Evolutionary conservation across 2,113 vertebrate genomes (phyloP), one percentile per base, ranked within the genome.

Genomic region (Passerina amoena): DNA sequence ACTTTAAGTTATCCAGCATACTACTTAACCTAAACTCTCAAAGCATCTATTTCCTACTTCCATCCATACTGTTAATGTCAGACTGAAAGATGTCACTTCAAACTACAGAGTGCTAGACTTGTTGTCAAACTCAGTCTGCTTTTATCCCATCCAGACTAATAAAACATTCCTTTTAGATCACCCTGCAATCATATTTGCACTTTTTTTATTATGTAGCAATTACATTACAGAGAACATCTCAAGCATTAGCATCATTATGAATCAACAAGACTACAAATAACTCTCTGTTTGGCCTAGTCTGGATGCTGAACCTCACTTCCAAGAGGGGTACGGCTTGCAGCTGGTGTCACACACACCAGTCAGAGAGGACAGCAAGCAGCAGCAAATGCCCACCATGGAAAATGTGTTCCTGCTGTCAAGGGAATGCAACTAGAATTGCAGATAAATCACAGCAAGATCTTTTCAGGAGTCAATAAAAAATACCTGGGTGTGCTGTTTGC

Each of bases 261-360:
- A 71, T 40, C 60, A 72, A 15, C 11, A 71, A 35, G 50, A 35
- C 13, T 35, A 37, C 42, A 65, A 40, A 24, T 25, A 80, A 27
- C 3, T 3, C 1, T 3, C 4, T 4, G 5, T 45, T 69, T 72
- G 19, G 17, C 37, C 12, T n/a, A 13, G 12, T n/a, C 31, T 57
- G 10, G 11, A 11, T 73, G 19, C 45, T 86, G 22, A n/a, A 71
- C 23, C 12, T 71, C 56, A 50, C 11, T 11, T 45, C 33, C 50
- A 18, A 25, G 11, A 17, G 4, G 3, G 16, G 4, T 50, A 37
- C 3, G 70, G 23, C 14, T 10, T 4, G 3, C 33, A 64, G 12
- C 30, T 47, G 28, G 10, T 9, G 60, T n/a, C 40, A 59, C 25
- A 40, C 8, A 54, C 7, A 21, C n/a, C 16, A 25, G 42, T 6